A percentile compares a stretch with the other conserved stretches of the same genome.
phyloP scores from a whole-genome alignment of 2,888 invertebrate genomes.

The Leucoptera coffeella region DNA sequence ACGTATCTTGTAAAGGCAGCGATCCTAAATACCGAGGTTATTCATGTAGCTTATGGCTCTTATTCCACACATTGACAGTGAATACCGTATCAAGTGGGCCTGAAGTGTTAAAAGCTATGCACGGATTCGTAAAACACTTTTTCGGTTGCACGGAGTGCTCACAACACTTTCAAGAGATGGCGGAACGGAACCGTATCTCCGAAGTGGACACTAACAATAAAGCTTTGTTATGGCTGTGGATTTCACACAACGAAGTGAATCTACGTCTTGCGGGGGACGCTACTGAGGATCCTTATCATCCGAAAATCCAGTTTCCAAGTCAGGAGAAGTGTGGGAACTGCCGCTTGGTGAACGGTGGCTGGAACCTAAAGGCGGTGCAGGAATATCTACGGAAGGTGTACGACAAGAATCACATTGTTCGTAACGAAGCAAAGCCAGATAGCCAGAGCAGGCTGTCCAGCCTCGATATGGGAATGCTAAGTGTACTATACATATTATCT shows the following conservation, averaged over 20 bases:
- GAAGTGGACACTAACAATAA: conserved; percentile 67
- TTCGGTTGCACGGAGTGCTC: conserved; percentile 92
- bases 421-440: conserved; percentile 4
- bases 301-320: conserved; percentile 86
- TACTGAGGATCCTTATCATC: conserved; percentile 86
- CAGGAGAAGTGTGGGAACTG: conserved; percentile 63
- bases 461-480: conserved; percentile 70
- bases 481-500: conserved; percentile 68
- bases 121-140: conserved; percentile 84
- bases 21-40: conserved; percentile 72
- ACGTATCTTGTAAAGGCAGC: conserved; percentile 81
- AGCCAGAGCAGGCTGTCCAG: conserved; percentile 52
- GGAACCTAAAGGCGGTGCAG: conserved; percentile 60
- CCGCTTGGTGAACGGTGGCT: conserved; percentile 45
- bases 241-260: conserved; percentile 91
- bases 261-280: conserved; percentile 74
- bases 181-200: conserved; percentile 60
- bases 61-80: conserved; percentile 89
- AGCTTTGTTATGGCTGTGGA: conserved; percentile 89
- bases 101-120: conserved; percentile 74
- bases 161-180: conserved; percentile 84
- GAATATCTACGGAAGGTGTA: conserved; percentile 54
- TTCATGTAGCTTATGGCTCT: conserved; percentile 91
- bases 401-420: conserved; percentile 8
- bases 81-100: conserved; percentile 61